A percentile compares a stretch with the other conserved stretches of the same genome.
Conservation (phyloP, 1,140 invertebrate genomes). For the Thaumetopoea pityocampa region DNA sequence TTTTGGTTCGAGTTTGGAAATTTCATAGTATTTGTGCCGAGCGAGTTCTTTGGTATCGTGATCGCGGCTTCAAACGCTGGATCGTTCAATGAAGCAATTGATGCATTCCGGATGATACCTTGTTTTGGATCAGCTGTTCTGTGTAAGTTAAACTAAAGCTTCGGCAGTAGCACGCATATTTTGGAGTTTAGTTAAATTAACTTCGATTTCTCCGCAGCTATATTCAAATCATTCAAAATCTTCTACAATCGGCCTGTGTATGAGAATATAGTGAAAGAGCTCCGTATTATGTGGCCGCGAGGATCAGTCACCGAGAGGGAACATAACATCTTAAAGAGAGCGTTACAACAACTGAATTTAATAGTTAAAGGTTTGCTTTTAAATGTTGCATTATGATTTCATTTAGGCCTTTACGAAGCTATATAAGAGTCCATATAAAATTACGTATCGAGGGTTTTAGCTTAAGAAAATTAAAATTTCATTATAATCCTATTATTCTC, state of each 20-base stretch:
- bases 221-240: slow-evolving; percentile 22
- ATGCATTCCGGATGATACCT: slow-evolving; percentile 16
- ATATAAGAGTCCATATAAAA: too few relatives aligned
- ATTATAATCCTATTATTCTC: too few relatives aligned
- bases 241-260: slow-evolving; percentile 13
- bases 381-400: too few relatives aligned
- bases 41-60: slow-evolving; percentile 8
- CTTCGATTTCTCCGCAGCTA: background rate
- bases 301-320: slow-evolving; percentile 4
- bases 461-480: too few relatives aligned
- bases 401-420: too few relatives aligned
- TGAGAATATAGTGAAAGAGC: slow-evolving; percentile 21
- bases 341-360: slow-evolving; percentile 21
- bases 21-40: background rate
- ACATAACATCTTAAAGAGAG: slow-evolving; percentile 14
- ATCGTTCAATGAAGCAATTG: slow-evolving; percentile 14
- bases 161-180: too few relatives aligned
- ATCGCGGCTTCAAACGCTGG: background rate
- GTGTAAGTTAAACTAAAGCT: too few relatives aligned
- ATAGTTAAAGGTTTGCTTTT: slow-evolving; percentile 37
- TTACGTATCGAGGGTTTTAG: too few relatives aligned
- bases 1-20: slow-evolving; percentile 18
- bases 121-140: slow-evolving; percentile 13
- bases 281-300: slow-evolving; percentile 23
- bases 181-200: background rate